These are phyloP conservation scores for Melanotaenia maccullochi DNA, from an alignment of 2,797 vertebrate species.

Conservation along the genomic window DNA sequence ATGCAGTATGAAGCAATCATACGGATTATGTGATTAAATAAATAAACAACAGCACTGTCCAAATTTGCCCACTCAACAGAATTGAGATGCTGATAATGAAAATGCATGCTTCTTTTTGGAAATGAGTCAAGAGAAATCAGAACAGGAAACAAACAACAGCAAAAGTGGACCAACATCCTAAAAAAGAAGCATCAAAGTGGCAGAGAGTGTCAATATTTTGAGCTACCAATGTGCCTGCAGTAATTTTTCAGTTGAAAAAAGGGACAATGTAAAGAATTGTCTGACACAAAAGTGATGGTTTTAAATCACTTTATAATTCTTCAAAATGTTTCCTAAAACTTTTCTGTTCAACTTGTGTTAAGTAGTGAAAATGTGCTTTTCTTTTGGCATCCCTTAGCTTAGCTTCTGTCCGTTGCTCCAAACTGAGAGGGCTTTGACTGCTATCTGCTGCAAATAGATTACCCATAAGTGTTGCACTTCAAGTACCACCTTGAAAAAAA, in stretches of 20 bases:
- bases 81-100: no score
- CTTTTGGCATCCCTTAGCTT: no score
- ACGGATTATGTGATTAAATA: background rate
- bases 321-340: no score
- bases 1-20: background rate
- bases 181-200: background rate
- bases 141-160: background rate
- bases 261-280: background rate
- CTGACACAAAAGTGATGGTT: background rate
- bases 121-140: no score
- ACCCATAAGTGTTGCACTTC: no score
- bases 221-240: background rate
- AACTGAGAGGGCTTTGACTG: no score
- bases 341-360: no score
- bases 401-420: no score
- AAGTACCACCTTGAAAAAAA: no score
- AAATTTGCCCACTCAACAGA: background rate
- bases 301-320: background rate
- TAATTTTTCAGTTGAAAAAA: background rate
- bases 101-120: no score
- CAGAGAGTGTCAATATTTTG: background rate
- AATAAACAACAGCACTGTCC: background rate
- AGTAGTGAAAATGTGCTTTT: no score
- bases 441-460: no score
- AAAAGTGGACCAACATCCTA: background rate